Evolutionary conservation across 2,888 invertebrate genomes (phyloP).

Genomic region (Hydriomena furcata): DNA sequence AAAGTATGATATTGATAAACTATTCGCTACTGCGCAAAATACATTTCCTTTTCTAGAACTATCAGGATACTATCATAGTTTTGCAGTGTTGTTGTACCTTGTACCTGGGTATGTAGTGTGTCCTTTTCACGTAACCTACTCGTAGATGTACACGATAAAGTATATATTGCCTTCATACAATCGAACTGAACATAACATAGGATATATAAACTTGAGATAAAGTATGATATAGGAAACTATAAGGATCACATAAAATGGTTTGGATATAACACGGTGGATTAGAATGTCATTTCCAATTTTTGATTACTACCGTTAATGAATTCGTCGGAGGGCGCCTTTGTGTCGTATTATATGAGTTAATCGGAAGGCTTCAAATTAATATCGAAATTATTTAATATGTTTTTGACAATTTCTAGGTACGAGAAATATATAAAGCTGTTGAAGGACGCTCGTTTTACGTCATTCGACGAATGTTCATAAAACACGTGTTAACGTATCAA

Average conservation of each 20-base stretch:
- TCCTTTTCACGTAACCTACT: no score
- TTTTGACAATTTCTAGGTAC: not conserved
- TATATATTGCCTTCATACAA: not conserved
- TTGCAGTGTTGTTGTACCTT: no score
- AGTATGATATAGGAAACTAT: no score
- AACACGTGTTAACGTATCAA: constrained; percentile 5
- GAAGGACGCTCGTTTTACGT: not conserved
- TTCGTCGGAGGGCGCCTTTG: constrained; percentile 1
- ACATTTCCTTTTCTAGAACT: not conserved
- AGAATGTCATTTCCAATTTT: constrained; percentile 13
- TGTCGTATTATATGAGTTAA: constrained; percentile 10
- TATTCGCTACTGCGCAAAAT: constrained; percentile 6
- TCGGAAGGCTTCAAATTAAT: not conserved
- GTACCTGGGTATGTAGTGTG: no score
- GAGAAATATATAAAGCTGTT: not conserved
- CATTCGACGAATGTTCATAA: constrained; percentile 2
- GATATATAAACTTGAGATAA: no score
- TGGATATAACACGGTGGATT: constrained; percentile 7
- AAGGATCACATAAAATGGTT: constrained; percentile 9
- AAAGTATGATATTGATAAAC: constrained; percentile 10
- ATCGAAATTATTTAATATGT: not conserved
- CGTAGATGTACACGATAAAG: not conserved
- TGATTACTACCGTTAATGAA: constrained; percentile 16
- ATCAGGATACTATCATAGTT: not conserved
- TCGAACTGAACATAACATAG: no score